Evolutionary conservation across 2,113 vertebrate species (phyloP).

Genomic region (Theropithecus gelada): DNA sequence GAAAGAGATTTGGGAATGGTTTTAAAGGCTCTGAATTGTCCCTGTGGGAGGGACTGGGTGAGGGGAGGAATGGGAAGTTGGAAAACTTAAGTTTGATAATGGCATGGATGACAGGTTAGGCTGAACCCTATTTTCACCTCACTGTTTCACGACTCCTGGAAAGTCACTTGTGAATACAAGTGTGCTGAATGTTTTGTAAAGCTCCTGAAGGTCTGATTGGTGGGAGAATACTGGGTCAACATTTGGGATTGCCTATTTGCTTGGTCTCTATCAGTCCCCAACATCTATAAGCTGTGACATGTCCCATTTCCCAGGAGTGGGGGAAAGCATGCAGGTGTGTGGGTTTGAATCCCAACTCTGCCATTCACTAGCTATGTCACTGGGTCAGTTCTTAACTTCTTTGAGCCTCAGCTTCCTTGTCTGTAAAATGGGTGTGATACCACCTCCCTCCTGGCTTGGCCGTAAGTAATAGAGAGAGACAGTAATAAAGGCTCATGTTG

Average conservation of each 20-base stretch:
- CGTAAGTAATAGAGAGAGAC: not conserved
- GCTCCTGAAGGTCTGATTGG: not conserved
- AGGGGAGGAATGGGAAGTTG: not conserved
- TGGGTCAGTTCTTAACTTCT: not conserved
- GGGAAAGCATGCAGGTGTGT: not conserved
- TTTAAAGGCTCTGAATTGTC: not conserved
- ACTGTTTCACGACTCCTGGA: not conserved
- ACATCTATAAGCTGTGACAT: rapidly evolving
- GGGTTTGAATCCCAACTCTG: not conserved
- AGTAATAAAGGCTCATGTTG: rapidly evolving
- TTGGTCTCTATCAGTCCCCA: too few relatives aligned
- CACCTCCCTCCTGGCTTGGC: not conserved
- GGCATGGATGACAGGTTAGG: not conserved
- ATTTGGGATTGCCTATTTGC: not conserved
- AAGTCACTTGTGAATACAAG: not conserved
- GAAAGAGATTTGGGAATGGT: not conserved
- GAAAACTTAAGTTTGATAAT: not conserved
- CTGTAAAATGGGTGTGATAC: not conserved
- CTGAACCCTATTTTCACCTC: not conserved
- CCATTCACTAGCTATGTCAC: not conserved
- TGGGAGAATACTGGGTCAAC: not conserved
- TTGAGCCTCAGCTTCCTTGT: not conserved
- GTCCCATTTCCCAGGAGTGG: not conserved
- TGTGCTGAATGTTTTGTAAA: not conserved
- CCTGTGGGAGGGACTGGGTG: not conserved